A percentile compares a stretch with the other conserved stretches of the same genome.
These are phyloP conservation scores for Aphelenchoides besseyi DNA, from an alignment of 1,140 invertebrate genomes.

Conservation along the genomic window DNA sequence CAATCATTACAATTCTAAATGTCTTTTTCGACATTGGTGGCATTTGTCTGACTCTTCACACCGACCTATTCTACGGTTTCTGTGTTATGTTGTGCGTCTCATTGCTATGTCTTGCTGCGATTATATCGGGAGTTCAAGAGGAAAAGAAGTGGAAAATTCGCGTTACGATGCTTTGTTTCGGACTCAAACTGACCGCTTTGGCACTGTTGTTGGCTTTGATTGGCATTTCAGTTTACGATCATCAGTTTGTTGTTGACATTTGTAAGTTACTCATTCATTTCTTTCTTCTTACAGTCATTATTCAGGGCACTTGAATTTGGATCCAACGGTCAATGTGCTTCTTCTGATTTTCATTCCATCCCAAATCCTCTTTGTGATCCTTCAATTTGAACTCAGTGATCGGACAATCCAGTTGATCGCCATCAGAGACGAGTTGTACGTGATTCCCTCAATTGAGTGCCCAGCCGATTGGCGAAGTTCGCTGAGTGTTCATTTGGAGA, in stretches of 20 bases:
- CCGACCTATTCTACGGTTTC: background rate
- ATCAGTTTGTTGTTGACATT: background rate
- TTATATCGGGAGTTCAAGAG: background rate
- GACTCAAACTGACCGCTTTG: constrained; percentile 8
- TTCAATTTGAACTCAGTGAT: background rate
- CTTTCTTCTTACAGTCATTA: too few species aligned
- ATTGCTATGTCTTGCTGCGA: background rate
- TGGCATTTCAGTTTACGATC: background rate
- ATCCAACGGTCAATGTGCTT: background rate
- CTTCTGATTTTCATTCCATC: background rate
- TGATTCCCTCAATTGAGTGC: background rate
- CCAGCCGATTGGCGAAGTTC: background rate
- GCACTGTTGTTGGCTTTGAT: background rate
- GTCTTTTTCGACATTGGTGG: background rate
- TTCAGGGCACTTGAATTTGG: constrained; percentile 7
- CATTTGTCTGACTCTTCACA: background rate
- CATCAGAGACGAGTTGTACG: constrained; percentile 9
- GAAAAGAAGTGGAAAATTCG: constrained; percentile 1
- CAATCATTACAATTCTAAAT: background rate
- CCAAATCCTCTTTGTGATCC: background rate
- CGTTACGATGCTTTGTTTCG: background rate
- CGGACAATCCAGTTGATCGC: background rate
- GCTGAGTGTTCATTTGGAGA: constrained; percentile 7
- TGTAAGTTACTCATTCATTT: constrained; percentile 8
- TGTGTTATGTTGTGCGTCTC: background rate